Evolutionary conservation across 2,113 vertebrate genomes (phyloP), one percentile per base, ranked within the genome.

Genomic region (Chaetodon trifascialis): DNA sequence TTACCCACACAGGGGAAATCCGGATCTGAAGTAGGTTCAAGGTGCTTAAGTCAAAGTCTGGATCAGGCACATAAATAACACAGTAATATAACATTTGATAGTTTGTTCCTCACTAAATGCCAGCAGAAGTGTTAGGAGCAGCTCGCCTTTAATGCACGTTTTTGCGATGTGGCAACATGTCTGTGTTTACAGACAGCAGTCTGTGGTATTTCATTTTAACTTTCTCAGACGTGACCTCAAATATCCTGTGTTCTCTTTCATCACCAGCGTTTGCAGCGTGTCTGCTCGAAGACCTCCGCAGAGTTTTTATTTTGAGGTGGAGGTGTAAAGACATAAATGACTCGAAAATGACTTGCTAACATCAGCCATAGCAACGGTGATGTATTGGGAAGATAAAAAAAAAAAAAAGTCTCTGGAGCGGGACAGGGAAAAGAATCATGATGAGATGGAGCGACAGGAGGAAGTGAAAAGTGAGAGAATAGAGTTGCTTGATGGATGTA

Each of bases 401-500:
- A 30, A 69, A 30, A 62, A 15, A 60, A n/a, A n/a, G n/a, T n/a
- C 54, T 71, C 34, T 87, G 70, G 79, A 80, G 52, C 4, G 59
- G 46, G 42, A 77, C 56, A 86, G 42, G 79, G 89, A 79, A 30
- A 86, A 81, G 56, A 88, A 67, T 80, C 19, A 12, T 10, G 71
- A 19, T 64, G 55, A 4, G 84, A 82, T 60, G 76, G 82, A 87
- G 76, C n/a, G 59, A 86, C 74, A 86, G 64, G 71, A 90, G 76
- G 86, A 91, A 84, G 90, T 79, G 21, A 77, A 77, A 85, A 85
- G 86, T 79, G 90, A 88, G 90, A 88, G 91, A 87, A 83, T 76
- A 10, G 76, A 82, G 73, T 47, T 62, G 64, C 47, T 74, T 91
- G 90, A 92, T 92, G 83, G 85, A 90, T 93, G 73, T 58, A n/a